Percentiles rank a stretch among this genome's conserved stretches.
Evolutionary conservation across 2,797 vertebrate genomes (phyloP).

Genomic region (Chelon labrosus): DNA sequence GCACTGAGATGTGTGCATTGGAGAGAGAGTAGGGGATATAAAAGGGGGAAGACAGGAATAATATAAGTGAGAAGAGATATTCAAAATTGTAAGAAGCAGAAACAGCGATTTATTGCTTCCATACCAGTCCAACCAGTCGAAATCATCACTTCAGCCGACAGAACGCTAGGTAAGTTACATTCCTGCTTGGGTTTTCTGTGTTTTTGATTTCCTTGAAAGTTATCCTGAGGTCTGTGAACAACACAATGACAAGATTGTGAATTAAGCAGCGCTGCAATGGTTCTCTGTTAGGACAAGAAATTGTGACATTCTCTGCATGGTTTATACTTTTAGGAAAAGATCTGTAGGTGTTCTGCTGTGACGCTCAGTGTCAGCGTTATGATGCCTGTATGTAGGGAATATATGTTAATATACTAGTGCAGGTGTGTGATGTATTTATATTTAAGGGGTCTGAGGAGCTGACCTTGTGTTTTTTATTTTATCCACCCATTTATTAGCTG

Average conservation of each 20-base stretch:
- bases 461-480: too few relatives aligned
- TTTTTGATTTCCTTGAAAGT: neutral
- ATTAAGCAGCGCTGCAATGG: neutral
- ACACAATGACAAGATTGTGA: neutral
- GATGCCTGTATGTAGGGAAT: too few relatives aligned
- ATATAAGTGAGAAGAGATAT: slow-evolving; percentile 25
- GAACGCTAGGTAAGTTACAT: slow-evolving; percentile 50
- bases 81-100: neutral
- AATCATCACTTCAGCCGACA: slow-evolving; percentile 3
- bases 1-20: slow-evolving; percentile 33
- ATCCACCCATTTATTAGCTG: too few relatives aligned
- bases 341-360: neutral
- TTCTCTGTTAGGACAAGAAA: neutral
- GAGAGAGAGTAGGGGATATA: slow-evolving; percentile 30
- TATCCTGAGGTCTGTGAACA: neutral
- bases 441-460: neutral
- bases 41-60: slow-evolving; percentile 38
- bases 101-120: neutral
- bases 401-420: neutral
- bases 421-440: neutral
- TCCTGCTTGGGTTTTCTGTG: neutral
- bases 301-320: neutral
- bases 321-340: neutral
- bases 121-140: slow-evolving; percentile 14
- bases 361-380: neutral